phyloP scores from a whole-genome alignment of 2,888 invertebrate species.

The Eupithecia pulchellata region DNA sequence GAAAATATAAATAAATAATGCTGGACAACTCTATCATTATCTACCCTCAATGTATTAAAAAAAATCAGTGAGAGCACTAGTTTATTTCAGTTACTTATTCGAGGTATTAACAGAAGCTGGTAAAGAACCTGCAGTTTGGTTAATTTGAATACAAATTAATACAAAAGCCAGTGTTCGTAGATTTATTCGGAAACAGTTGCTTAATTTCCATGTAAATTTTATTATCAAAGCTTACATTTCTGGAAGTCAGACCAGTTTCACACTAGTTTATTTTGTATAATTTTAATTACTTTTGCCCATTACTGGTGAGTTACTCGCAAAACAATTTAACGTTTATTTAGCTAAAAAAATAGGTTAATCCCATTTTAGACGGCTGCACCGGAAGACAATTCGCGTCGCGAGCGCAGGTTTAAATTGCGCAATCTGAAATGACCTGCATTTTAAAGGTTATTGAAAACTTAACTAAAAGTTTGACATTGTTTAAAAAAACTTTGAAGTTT shows the following conservation, averaged over 20 bases:
- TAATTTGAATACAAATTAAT: not conserved
- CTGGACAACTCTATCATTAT: too few relatives aligned
- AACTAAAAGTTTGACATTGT: too few relatives aligned
- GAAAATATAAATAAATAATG: too few relatives aligned
- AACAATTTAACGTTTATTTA: not conserved
- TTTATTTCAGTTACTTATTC: too few relatives aligned
- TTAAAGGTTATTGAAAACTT: too few relatives aligned
- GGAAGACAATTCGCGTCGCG: too few relatives aligned
- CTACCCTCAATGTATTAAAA: too few relatives aligned
- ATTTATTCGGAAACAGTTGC: not conserved
- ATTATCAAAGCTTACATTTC: not conserved
- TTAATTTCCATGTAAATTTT: constrained; percentile 1
- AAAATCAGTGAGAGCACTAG: too few relatives aligned
- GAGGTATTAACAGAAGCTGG: not conserved
- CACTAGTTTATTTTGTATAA: not conserved
- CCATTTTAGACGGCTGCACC: too few relatives aligned
- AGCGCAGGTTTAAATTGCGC: too few relatives aligned
- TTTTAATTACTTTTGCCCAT: not conserved
- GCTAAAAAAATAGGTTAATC: not conserved
- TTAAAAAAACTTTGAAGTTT: too few relatives aligned
- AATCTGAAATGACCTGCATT: too few relatives aligned
- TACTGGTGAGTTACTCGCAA: not conserved
- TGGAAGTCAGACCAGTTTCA: not conserved
- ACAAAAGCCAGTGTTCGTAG: not conserved
- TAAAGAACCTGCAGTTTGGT: constrained; percentile 1